A percentile compares a stretch with the other conserved stretches of the same genome.
Evolutionary conservation across 2,888 invertebrate genomes (phyloP).

Genomic region (Erebia ligea): DNA sequence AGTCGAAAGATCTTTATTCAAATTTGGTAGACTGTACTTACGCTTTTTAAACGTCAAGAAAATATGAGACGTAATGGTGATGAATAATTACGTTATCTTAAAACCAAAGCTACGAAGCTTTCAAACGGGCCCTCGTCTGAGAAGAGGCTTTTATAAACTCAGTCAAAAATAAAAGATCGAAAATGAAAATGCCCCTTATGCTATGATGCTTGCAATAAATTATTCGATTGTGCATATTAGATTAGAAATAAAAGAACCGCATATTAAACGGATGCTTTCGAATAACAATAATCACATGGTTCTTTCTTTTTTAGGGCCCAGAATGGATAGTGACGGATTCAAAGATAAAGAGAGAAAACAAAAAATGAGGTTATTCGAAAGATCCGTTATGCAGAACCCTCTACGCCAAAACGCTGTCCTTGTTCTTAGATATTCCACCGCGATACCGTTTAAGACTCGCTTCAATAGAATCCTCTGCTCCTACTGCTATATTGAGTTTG

Average conservation of each 20-base stretch:
- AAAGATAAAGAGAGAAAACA: conserved; percentile 69
- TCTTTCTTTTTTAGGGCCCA: conserved; percentile 79
- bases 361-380: conserved; percentile 78
- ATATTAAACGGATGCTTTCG: conserved; percentile 48
- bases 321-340: conserved; percentile 68
- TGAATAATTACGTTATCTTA: too few species aligned
- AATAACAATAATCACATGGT: conserved; percentile 69
- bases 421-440: conserved; percentile 70
- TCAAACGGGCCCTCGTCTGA: too few species aligned
- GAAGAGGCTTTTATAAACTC: too few species aligned
- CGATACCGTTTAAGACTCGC: conserved; percentile 75
- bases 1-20: too few species aligned
- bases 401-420: conserved; percentile 76
- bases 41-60: too few species aligned
- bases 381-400: conserved; percentile 77
- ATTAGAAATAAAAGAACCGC: conserved; percentile 13
- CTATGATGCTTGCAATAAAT: not conserved
- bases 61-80: too few species aligned
- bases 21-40: too few species aligned
- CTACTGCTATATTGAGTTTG: conserved; percentile 75
- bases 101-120: too few species aligned
- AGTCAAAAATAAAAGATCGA: not conserved
- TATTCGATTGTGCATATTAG: conserved; percentile 8
- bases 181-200: not conserved
- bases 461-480: conserved; percentile 77